Evolutionary conservation across 1,140 invertebrate genomes (phyloP), one percentile per base, ranked within the genome.

Genomic region (Calliphora vicina): DNA sequence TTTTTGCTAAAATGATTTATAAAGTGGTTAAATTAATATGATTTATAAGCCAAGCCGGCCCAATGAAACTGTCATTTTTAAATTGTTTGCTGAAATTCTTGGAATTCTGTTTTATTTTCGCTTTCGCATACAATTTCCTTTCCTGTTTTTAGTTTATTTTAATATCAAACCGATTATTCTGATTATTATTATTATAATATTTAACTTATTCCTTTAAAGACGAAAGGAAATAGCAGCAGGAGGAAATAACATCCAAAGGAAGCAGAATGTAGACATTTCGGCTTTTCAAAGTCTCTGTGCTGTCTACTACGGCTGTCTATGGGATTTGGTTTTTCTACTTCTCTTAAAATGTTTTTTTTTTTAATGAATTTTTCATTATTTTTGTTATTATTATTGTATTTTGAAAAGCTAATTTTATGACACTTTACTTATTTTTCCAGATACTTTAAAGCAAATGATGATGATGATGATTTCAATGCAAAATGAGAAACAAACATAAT

Each of bases 11-110:
- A 67, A 67, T 67, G 61, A 67, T 23, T 67, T 67, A 67, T 67
- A 67, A 67, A 67, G 61, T 67, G 61, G n/a, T 67, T 67, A 67
- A 67, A 67, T 67, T 67, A 67, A 67, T 67, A 67, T 67, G 61
- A 67, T 67, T 67, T 67, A 67, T 67, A 67, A 23, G 61, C 61
- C 61, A 67, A 57, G 8, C 50, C n/a, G 50, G 50, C 20, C 61
- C 20, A 67, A 12, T 67, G n/a, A 23, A 67, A 67, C 0, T 20
- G 61, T 67, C 61, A 67, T 67, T 67, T 17, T 17, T 20, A 23
- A 67, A 67, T 23, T 67, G 20, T 67, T 67, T 67, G 50, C n/a
- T 57, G n/a, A 67, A 67, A 9, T 20, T 67, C 61, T 67, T 25
- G 61, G 20, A 67, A 25, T 67, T 10, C 20, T 8, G 23, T 23